Conservation (phyloP, 2,888 invertebrate genomes). For the Reticulitermes lucifugus region DNA sequence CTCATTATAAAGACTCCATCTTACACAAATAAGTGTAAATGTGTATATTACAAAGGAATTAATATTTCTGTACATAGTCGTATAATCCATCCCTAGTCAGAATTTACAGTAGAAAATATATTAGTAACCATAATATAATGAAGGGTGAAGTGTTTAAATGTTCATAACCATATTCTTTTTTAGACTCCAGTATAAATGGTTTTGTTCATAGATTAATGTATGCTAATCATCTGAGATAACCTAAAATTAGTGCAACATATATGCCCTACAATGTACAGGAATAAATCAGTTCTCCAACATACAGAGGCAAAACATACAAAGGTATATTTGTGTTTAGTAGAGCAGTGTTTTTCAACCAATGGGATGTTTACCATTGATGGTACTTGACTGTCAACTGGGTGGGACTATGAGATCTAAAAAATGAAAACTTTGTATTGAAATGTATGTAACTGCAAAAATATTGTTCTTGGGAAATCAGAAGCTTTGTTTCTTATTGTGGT, state of each 20-base stretch:
- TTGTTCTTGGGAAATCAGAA: too few relatives aligned
- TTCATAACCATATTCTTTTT: background rate
- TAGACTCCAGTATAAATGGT: background rate
- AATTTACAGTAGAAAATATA: background rate
- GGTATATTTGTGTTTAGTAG: background rate
- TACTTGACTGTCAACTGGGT: too few relatives aligned
- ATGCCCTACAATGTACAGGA: background rate
- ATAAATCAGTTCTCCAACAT: background rate
- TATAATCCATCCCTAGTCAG: background rate
- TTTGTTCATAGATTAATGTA: background rate
- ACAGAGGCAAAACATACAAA: background rate
- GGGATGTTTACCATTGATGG: too few relatives aligned
- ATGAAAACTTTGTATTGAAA: too few relatives aligned
- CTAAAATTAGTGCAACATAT: background rate
- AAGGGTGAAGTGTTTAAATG: background rate
- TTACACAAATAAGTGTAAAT: background rate
- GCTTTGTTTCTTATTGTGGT: too few relatives aligned
- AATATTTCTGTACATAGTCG: slow-evolving; percentile 3
- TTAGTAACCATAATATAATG: background rate
- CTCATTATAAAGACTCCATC: background rate
- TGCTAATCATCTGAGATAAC: background rate
- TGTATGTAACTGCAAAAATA: too few relatives aligned
- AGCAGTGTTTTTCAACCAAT: background rate
- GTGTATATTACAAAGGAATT: background rate
- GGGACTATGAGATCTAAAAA: too few relatives aligned